Evolutionary conservation across 37 sponge, comb jelly and placozoan genomes (phyloP).

Genomic region (Ephydatia muelleri): DNA sequence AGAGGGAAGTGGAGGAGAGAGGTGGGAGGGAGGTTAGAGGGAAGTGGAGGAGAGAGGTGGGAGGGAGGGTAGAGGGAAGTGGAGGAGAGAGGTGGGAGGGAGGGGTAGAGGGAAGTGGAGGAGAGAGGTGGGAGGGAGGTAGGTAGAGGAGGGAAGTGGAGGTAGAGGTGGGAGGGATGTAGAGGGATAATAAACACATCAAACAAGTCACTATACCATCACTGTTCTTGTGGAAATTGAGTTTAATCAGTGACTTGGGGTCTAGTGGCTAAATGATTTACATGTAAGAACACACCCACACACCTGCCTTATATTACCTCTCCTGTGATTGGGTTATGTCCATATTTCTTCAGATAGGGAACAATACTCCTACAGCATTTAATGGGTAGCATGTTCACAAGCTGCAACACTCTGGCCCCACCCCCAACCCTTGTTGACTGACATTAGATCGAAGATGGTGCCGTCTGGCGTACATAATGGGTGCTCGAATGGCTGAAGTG

Average conservation of each 20-base stretch:
- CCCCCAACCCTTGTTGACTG: constrained; percentile 5
- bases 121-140: neutral
- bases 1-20: too few species aligned
- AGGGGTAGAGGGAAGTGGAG: neutral
- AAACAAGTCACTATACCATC: constrained; percentile 50
- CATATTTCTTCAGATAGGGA: constrained; percentile 88
- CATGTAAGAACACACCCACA: neutral
- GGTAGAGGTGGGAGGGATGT: too few species aligned
- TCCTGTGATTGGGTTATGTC: constrained; percentile 85
- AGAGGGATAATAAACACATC: neutral
- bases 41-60: too few species aligned
- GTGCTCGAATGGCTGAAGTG: constrained; percentile 93
- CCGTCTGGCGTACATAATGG: constrained; percentile 93
- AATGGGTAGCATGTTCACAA: too few species aligned
- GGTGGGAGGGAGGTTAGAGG: too few species aligned
- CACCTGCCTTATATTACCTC: constrained; percentile 56
- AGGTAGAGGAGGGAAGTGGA: neutral
- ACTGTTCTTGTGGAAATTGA: constrained; percentile 92
- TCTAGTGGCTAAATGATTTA: constrained; percentile 65
- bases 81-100: too few species aligned
- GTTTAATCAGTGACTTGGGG: constrained; percentile 77
- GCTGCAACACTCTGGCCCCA: neutral
- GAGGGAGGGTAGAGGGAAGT: too few species aligned
- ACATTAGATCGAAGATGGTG: constrained; percentile 84
- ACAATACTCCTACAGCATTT: constrained; percentile 66